These are phyloP conservation scores for Lepidocolaptes lacrymiger DNA, from an alignment of 2,797 vertebrate species.

Conservation along the genomic window DNA sequence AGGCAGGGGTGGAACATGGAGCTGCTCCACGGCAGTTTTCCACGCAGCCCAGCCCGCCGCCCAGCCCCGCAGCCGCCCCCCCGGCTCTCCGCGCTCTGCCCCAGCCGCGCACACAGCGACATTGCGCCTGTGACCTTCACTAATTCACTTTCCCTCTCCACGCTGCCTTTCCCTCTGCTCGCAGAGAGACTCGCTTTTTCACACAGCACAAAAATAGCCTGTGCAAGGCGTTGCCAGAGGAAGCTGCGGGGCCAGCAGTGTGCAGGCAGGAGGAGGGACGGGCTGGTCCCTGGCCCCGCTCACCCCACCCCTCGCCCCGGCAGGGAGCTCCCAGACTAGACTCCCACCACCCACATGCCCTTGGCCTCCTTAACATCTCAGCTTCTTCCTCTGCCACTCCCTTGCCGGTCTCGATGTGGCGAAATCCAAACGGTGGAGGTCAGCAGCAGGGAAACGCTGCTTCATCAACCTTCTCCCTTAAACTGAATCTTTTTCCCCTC, in stretches of 20 bases:
- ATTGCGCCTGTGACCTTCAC: slow-evolving; percentile 53
- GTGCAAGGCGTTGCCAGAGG: slow-evolving; percentile 38
- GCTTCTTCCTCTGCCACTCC: not conserved
- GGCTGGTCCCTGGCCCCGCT: not conserved
- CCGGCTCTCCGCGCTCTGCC: not conserved
- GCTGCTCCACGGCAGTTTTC: not conserved
- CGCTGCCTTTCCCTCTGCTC: slow-evolving; percentile 8
- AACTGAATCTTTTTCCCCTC: not conserved
- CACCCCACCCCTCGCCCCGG: not conserved
- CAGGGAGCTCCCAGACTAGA: not conserved
- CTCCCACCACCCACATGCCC: not conserved
- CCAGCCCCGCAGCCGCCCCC: not conserved
- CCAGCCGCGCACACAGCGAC: not conserved
- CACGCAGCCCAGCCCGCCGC: not conserved
- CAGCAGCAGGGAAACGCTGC: not conserved
- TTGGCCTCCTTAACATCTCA: not conserved
- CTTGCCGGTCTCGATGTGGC: not conserved
- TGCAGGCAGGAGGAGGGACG: not conserved
- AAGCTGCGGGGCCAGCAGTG: slow-evolving; percentile 11
- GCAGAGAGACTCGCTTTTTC: slow-evolving; percentile 37
- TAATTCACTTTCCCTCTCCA: slow-evolving; percentile 48
- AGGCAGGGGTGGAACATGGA: not conserved
- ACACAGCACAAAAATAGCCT: slow-evolving; percentile 53
- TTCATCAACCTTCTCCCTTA: not conserved
- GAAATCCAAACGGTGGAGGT: not conserved